A percentile compares a stretch with the other conserved stretches of the same genome.
Evolutionary conservation across 2,113 vertebrate species (phyloP).

Genomic region (Cyprinodon variegatus): DNA sequence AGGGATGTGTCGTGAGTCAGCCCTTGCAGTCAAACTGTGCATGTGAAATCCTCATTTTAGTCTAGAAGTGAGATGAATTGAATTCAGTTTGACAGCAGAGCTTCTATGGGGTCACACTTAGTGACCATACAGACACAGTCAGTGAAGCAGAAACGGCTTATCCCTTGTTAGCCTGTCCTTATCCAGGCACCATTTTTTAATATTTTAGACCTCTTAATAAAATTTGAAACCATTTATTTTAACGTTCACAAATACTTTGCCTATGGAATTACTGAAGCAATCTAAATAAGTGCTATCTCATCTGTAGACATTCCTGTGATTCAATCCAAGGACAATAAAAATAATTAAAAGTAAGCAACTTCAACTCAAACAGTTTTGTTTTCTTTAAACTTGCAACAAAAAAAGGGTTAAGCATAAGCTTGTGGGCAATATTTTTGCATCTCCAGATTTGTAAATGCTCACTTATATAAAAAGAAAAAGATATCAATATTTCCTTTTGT

Average conservation of each 20-base stretch:
- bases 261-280: conserved; percentile 2
- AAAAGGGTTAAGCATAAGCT: too few species aligned
- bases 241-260: background rate
- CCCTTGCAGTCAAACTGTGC: conserved; percentile 1
- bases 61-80: background rate
- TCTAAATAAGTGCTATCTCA: background rate
- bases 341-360: background rate
- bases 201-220: background rate
- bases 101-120: background rate
- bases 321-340: background rate
- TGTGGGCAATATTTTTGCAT: background rate
- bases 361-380: background rate
- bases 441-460: background rate
- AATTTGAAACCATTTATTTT: conserved; percentile 9
- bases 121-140: background rate
- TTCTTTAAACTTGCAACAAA: too few species aligned
- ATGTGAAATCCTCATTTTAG: background rate
- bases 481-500: background rate
- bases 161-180: background rate
- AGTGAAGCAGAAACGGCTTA: conserved; percentile 16
- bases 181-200: background rate
- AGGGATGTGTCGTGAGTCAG: background rate
- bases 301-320: background rate
- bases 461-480: background rate
- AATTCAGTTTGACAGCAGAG: conserved; percentile 21